Base-by-base conservation (phyloP, 2,888 invertebrate species). In the Euzophera pinguis region DNA sequence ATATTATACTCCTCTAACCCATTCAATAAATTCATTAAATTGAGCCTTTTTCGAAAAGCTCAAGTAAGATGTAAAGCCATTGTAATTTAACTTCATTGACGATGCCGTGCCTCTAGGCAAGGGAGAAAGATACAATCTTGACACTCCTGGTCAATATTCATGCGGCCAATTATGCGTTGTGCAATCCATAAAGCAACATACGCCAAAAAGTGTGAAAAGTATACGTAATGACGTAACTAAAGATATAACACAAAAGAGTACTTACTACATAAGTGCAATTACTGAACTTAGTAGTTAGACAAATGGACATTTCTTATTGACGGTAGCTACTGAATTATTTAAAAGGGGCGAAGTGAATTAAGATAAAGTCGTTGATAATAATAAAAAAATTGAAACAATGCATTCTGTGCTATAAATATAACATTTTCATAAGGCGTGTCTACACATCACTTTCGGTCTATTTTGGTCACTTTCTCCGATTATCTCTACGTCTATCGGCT, bases 161-260 rank as follows among this genome's bases (percentile, higher is more conserved):
- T 5, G 22, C 64, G 55, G 68, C 75, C 75, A 78, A 81, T 81
- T 78, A 78, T 69, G 61, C 68, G 75, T 81, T 79, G 74, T 75
- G 74, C 64, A 78, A 80, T 68, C 66, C 67, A 73, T 71, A 68
- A 72, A 73, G 59, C 56, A 57, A 68, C 64, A 61, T 63, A 61
- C 63, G 57, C 56, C 62, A 61, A 56, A 59, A 56, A 60, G 61
- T 58, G 62, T 67, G 64, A 63, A 74, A 67, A 68, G 60, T 54
- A 22, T 71, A 61, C 56, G 59, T 57, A 66, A 69, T 58, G 14
- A 29, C 53, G 38, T 52, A 37, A 50, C 48, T 39, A 50, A 22
- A 32, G 14, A 14, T 29, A 35, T 16, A 39, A 50, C 29, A 48
- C 47, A 48, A 53, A 53, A 43, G 10, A n/a, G 16, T n/a, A n/a